Percentiles rank a stretch among this genome's conserved stretches.
phyloP scores from a whole-genome alignment of 2,888 invertebrate genomes.

The Hymenopus coronatus region DNA sequence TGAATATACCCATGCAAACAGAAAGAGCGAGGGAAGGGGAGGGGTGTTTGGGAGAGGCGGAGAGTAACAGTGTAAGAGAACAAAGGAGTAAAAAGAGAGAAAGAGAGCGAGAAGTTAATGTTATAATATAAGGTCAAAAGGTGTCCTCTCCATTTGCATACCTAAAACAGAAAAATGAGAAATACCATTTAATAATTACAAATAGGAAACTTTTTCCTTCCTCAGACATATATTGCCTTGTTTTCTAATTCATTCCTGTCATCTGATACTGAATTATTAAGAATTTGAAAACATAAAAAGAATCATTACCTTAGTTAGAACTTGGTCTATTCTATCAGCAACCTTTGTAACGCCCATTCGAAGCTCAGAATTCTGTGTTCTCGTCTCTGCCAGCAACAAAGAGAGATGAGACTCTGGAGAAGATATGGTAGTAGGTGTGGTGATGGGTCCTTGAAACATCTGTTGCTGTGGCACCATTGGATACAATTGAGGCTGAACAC shows the following conservation, averaged over 20 bases:
- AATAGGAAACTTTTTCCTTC: no score
- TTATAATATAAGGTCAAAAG: no score
- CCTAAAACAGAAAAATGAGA: no score
- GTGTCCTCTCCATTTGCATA: no score
- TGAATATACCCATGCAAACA: no score
- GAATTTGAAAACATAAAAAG: background rate
- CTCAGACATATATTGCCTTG: background rate
- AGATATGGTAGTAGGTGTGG: constrained; percentile 37
- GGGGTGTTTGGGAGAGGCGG: no score
- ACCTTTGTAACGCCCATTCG: constrained; percentile 62
- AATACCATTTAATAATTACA: no score
- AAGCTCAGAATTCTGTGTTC: constrained; percentile 65
- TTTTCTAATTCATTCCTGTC: background rate
- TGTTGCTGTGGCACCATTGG: constrained; percentile 33
- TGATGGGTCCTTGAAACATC: constrained; percentile 3
- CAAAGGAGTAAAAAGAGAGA: no score
- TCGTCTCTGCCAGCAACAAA: constrained; percentile 57
- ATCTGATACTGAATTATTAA: background rate
- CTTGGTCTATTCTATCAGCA: constrained; percentile 60
- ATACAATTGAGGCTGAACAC: constrained; percentile 40
- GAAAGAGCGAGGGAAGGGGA: no score
- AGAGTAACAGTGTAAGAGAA: no score
- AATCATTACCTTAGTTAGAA: constrained; percentile 53
- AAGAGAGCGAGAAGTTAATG: no score
- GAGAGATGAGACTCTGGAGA: constrained; percentile 49